These are phyloP conservation scores for Atrichornis clamosus DNA, from an alignment of 2,113 vertebrate genomes.

Conservation along the genomic window DNA sequence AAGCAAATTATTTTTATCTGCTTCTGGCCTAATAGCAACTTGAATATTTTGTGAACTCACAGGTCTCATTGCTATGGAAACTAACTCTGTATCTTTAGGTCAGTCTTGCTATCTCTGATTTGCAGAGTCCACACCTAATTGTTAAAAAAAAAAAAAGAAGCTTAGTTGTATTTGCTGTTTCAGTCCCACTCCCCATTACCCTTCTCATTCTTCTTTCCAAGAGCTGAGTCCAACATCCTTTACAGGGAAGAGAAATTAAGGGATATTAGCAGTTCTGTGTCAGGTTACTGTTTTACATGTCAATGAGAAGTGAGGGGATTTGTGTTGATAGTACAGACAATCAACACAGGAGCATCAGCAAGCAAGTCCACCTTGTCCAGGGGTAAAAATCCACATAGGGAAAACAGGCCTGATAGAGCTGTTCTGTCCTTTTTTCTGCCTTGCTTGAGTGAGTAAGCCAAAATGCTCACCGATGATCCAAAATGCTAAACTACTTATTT, in stretches of 20 bases:
- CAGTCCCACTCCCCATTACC: not conserved
- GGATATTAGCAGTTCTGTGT: not conserved
- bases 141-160: not conserved
- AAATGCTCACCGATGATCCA: not conserved
- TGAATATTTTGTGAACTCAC: slow-evolving; percentile 21
- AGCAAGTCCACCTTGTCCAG: rapidly evolving
- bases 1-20: slow-evolving; percentile 50
- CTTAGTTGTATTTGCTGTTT: not conserved
- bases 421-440: not conserved
- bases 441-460: not conserved
- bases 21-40: slow-evolving; percentile 1
- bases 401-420: not conserved
- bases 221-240: not conserved
- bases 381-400: rapidly evolving
- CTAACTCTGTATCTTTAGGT: slow-evolving; percentile 32
- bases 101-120: slow-evolving; percentile 3
- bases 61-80: slow-evolving; percentile 57
- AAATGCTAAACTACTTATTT: not conserved
- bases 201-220: not conserved
- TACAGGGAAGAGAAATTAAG: not conserved
- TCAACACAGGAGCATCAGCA: not conserved
- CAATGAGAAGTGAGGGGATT: not conserved
- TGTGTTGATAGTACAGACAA: rapidly evolving
- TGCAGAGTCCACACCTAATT: not conserved
- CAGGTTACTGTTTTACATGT: not conserved